A percentile compares a stretch with the other conserved stretches of the same genome.
Conservation (phyloP, 2,113 vertebrate species). For the Oophaga pumilio region DNA sequence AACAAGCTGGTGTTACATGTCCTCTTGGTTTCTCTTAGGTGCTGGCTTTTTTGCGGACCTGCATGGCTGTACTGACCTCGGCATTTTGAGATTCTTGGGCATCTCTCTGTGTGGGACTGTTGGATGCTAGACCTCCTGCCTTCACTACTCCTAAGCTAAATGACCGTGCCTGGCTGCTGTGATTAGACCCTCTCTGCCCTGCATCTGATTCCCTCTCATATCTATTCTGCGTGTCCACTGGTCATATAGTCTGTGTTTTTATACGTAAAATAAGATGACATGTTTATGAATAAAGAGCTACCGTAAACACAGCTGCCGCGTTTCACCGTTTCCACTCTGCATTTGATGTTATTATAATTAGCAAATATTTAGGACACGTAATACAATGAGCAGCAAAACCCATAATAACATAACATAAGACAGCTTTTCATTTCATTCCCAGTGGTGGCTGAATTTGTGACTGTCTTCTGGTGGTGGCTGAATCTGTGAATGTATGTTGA, state of each 20-base stretch:
- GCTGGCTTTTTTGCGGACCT: conserved; percentile 27
- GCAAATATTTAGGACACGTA: not conserved
- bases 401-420: not conserved
- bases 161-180: conserved; percentile 52
- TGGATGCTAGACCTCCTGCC: conserved; percentile 43
- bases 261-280: conserved; percentile 10
- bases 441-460: not conserved
- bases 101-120: conserved; percentile 54
- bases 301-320: conserved; percentile 30
- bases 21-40: conserved; percentile 53
- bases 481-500: not conserved
- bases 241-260: conserved; percentile 26
- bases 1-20: conserved; percentile 25
- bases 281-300: conserved; percentile 41
- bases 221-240: conserved; percentile 42
- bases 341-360: not conserved
- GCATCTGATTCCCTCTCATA: conserved; percentile 21
- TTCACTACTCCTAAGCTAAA: conserved; percentile 14
- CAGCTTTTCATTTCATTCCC: too few relatives aligned
- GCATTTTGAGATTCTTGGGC: conserved; percentile 44
- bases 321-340: not conserved
- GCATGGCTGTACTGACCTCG: conserved; percentile 45
- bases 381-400: not conserved
- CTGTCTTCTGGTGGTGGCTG: not conserved
- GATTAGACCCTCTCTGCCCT: conserved; percentile 2